Evolutionary conservation across 2,797 vertebrate genomes (phyloP), one percentile per base, ranked within the genome.

Genomic region (Mus caroli): DNA sequence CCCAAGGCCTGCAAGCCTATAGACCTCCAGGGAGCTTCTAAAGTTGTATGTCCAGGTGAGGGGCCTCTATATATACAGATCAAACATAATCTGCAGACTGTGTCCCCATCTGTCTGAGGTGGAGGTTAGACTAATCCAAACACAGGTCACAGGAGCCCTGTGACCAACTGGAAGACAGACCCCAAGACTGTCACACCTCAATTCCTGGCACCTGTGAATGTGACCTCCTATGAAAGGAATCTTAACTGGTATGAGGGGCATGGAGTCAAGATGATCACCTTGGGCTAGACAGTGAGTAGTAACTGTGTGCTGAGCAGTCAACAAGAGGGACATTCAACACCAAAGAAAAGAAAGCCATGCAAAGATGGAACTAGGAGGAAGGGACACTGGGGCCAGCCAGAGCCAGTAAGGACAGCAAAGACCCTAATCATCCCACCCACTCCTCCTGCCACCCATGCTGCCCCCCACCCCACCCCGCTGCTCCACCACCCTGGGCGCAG

Each of bases 291-390:
- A n/a, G n/a, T n/a, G n/a, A 1, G n/a, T 76, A n/a, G 2, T n/a
- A 40, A 13, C 34, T 1, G 15, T 46, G 3, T 71, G 62, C 78
- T 52, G 11, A 12, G 0, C 11, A 24, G 54, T 17, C 0, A 17
- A 15, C 28, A 26, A n/a, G 56, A 19, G 11, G 37, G 37, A 67
- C 37, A 24, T 0, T 5, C 2, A 17, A 28, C 22, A 15, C 43
- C 13, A 14, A 26, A 56, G 43, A 22, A 56, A 52, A 28, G 71
- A 9, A 24, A 31, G n/a, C 31, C 46, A 2, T 1, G 0, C 4
- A 58, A 46, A 31, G 40, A 37, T 3, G 0, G 12, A 12, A 19
- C n/a, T 4, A 0, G 0, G 26, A n/a, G 54, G 1, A 46, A 58
- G 71, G 80, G 64, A 8, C 0, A 3, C 56, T 0, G 9, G 40